Evolutionary conservation across 2,113 vertebrate species (phyloP).

Genomic region (Bambusicola thoracicus): DNA sequence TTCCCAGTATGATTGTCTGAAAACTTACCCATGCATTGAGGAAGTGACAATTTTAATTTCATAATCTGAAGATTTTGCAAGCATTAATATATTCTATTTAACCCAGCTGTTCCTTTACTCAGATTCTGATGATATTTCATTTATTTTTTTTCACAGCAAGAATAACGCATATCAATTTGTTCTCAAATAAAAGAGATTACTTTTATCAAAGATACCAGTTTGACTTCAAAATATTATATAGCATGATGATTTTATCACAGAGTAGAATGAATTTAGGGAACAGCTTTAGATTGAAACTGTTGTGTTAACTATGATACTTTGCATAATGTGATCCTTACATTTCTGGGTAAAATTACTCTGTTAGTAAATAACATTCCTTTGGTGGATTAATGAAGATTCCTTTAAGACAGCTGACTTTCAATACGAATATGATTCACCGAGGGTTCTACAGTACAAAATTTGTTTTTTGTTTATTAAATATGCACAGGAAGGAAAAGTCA

Average conservation of each 20-base stretch:
- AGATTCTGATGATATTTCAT: not conserved
- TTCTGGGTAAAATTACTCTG: not conserved
- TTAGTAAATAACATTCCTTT: not conserved
- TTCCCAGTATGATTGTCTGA: not conserved
- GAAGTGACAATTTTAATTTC: not conserved
- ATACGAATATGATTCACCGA: not conserved
- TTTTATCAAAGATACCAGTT: not conserved
- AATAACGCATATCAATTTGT: fast-evolving
- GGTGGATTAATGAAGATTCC: not conserved
- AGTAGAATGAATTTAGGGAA: not conserved
- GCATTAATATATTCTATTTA: not conserved
- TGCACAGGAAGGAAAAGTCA: conserved; percentile 38
- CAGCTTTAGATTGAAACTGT: not conserved
- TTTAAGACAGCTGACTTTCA: not conserved
- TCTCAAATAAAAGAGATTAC: not conserved
- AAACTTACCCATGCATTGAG: not conserved
- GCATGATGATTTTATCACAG: not conserved
- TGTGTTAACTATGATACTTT: not conserved
- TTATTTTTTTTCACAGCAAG: not conserved
- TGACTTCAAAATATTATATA: not conserved
- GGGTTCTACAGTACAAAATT: not conserved
- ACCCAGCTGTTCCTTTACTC: not conserved
- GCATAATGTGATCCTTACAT: not conserved
- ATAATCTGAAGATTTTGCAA: not conserved
- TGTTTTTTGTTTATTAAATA: not conserved